These are phyloP conservation scores for Leptura quadrifasciata DNA, from an alignment of 2,888 invertebrate genomes.

Conservation along the genomic window DNA sequence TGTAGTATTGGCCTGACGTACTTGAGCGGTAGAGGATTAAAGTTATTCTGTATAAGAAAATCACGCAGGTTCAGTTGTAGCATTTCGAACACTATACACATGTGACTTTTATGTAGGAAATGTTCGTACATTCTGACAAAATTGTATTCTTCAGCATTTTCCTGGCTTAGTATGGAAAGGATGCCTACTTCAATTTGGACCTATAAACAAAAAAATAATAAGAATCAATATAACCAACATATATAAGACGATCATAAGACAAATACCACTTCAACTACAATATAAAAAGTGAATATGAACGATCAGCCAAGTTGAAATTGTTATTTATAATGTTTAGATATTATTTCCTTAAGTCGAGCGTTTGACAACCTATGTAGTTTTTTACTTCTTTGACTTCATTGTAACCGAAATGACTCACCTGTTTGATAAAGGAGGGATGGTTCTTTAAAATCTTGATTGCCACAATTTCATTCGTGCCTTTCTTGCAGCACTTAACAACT, in stretches of 20 bases:
- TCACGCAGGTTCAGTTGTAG: constrained; percentile 99
- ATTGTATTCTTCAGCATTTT: constrained; percentile 99
- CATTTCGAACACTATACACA: constrained; percentile 99
- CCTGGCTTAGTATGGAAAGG: constrained; percentile 93
- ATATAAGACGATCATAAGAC: no score
- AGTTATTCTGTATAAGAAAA: constrained; percentile 99
- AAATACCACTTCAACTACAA: no score
- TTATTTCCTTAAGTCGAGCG: constrained; percentile 76
- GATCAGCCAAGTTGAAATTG: no score
- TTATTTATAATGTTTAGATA: no score
- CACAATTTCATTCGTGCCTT: constrained; percentile 99
- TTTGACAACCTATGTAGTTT: no score
- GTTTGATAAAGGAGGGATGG: no score
- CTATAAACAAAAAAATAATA: no score
- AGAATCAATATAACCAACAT: no score
- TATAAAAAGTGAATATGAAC: no score
- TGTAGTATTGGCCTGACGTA: constrained; percentile 99
- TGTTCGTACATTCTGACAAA: constrained; percentile 99
- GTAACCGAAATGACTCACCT: no score
- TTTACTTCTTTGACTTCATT: no score
- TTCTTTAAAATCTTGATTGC: constrained; percentile 99
- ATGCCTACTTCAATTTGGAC: constrained; percentile 99
- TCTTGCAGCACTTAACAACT: constrained; percentile 99
- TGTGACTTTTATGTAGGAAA: constrained; percentile 99
- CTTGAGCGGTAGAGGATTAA: constrained; percentile 97